These are phyloP conservation scores for Gnathonemus longibarbis DNA, from an alignment of 2,113 vertebrate species.

Conservation along the genomic window DNA sequence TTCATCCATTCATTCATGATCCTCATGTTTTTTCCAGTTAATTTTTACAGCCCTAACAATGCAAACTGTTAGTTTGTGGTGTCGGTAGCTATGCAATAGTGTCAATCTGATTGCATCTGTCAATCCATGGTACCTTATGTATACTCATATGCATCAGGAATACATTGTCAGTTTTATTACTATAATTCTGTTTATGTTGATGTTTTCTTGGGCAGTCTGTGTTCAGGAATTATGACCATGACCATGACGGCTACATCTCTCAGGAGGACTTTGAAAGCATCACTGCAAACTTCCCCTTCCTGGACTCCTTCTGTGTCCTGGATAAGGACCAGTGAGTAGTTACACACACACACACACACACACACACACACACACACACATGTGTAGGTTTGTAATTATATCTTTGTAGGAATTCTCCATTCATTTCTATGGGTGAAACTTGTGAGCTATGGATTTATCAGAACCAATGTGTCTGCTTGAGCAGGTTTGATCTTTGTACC, in stretches of 20 bases:
- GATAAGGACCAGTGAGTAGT: conserved; percentile 94
- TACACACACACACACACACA: not conserved
- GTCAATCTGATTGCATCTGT: not conserved
- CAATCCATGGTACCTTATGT: not conserved
- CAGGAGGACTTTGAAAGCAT: conserved; percentile 96
- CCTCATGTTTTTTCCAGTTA: not conserved
- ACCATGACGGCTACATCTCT: conserved; percentile 92
- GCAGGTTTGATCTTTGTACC: not conserved
- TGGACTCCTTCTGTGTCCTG: conserved; percentile 94
- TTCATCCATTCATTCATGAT: not conserved
- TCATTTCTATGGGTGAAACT: too few relatives aligned
- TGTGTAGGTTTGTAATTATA: too few relatives aligned
- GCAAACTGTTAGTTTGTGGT: not conserved
- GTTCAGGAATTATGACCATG: conserved; percentile 93
- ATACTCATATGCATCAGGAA: not conserved
- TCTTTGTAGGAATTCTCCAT: too few relatives aligned
- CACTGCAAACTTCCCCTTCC: conserved; percentile 90
- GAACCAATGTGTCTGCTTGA: not conserved
- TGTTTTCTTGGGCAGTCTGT: conserved; percentile 72
- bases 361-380: too few relatives aligned
- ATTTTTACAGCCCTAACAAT: not conserved
- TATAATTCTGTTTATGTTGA: not conserved
- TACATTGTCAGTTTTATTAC: not conserved
- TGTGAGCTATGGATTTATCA: not conserved
- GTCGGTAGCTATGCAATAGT: not conserved